phyloP scores from a whole-genome alignment of 2,797 vertebrate species.

The Fratercula arctica region DNA sequence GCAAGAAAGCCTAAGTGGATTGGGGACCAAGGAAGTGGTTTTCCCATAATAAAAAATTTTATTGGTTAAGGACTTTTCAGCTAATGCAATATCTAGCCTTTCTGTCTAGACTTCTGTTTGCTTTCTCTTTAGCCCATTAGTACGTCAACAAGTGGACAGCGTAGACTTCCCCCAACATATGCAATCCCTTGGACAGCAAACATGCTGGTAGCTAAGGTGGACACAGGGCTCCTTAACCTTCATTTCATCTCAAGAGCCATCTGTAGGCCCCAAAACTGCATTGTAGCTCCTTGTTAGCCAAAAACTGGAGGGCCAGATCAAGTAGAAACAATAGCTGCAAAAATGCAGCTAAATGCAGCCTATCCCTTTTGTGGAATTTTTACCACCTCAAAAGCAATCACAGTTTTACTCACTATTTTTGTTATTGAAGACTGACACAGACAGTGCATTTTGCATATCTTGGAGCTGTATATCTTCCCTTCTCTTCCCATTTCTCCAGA shows the following conservation, averaged over 20 bases:
- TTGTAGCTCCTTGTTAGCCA: not conserved
- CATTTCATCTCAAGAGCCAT: not conserved
- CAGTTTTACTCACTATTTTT: slow-evolving; percentile 84
- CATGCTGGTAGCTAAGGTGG: not conserved
- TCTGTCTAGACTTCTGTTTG: not conserved
- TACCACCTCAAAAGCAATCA: not conserved
- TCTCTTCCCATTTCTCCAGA: slow-evolving; percentile 84
- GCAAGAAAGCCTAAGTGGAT: not conserved
- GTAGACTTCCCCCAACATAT: not conserved
- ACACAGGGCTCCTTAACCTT: not conserved
- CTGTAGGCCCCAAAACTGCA: not conserved
- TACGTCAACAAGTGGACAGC: not conserved
- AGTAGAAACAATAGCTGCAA: not conserved
- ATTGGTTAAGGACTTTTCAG: not conserved
- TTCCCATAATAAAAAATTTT: not conserved
- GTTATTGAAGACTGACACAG: slow-evolving; percentile 91
- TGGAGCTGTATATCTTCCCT: slow-evolving; percentile 88
- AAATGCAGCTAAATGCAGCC: not conserved
- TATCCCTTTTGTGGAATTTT: not conserved
- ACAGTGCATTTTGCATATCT: slow-evolving; percentile 83
- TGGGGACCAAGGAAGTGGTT: not conserved
- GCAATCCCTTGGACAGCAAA: not conserved
- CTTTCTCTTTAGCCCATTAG: not conserved
- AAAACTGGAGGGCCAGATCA: not conserved
- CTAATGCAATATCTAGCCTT: not conserved